A percentile compares a stretch with the other conserved stretches of the same genome.
Evolutionary conservation across 2,888 invertebrate genomes (phyloP).

Genomic region (Willowsia nigromaculata): DNA sequence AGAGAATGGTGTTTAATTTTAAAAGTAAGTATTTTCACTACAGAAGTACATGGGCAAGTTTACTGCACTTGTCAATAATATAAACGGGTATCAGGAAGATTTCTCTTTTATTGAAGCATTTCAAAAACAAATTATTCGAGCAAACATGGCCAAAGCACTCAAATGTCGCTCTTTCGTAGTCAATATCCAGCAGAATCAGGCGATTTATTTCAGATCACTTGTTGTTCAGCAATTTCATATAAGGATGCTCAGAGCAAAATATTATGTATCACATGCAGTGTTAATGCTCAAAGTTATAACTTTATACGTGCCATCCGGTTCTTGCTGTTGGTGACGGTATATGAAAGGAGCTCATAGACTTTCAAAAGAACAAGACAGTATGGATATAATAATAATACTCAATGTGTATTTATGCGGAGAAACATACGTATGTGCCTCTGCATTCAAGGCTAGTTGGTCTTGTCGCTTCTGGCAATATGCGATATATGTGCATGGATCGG

Average conservation of each 20-base stretch:
- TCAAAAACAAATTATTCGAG: no score
- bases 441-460: slow-evolving; percentile 46
- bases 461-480: slow-evolving; percentile 55
- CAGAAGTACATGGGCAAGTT: no score
- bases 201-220: neutral
- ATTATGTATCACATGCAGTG: neutral
- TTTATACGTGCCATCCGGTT: neutral
- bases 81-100: no score
- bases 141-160: no score
- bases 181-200: neutral
- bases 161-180: no score
- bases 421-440: no score
- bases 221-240: neutral
- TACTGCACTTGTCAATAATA: no score
- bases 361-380: neutral
- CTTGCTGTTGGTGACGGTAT: neutral
- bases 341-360: neutral
- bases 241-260: neutral
- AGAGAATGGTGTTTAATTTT: no score
- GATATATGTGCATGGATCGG: neutral
- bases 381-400: neutral
- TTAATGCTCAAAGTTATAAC: neutral
- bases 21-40: no score
- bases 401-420: neutral
- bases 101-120: no score